Conservation (phyloP, 35 echinoderm and acorn worm genomes). For the Strongylocentrotus purpuratus region DNA sequence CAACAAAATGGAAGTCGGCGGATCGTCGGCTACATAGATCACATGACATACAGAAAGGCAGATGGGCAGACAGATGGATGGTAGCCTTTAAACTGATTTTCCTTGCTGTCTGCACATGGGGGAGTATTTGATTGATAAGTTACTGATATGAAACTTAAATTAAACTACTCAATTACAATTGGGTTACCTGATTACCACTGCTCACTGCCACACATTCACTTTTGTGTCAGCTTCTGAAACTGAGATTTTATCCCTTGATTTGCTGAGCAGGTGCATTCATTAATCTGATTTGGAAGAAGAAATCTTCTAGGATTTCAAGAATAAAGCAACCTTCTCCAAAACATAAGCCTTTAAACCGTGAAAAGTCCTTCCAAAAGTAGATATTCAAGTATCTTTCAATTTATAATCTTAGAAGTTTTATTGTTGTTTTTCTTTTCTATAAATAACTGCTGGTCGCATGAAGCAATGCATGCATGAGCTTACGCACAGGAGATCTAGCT, state of each 20-base stretch:
- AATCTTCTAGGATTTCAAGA: neutral
- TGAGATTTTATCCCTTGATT: neutral
- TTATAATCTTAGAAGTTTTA: too few relatives aligned
- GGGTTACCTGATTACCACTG: neutral
- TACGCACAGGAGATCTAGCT: too few relatives aligned
- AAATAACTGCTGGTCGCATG: too few relatives aligned
- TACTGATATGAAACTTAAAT: conserved; percentile 14
- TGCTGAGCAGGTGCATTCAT: neutral
- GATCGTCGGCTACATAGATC: neutral
- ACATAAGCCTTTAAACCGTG: too few relatives aligned
- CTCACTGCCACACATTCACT: neutral
- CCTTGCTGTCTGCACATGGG: neutral
- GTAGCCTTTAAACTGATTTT: neutral
- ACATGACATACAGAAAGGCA: neutral
- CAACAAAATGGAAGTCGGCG: neutral
- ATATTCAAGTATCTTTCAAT: too few relatives aligned
- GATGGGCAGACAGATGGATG: neutral
- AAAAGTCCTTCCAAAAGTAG: too few relatives aligned
- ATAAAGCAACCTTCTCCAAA: neutral
- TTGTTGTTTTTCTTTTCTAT: too few relatives aligned
- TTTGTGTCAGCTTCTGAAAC: neutral
- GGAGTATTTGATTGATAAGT: neutral
- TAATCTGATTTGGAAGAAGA: neutral
- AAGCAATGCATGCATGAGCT: too few relatives aligned
- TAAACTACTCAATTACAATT: neutral